Conservation (phyloP, 1,140 invertebrate species). For the Neotoxoptera formosana region DNA sequence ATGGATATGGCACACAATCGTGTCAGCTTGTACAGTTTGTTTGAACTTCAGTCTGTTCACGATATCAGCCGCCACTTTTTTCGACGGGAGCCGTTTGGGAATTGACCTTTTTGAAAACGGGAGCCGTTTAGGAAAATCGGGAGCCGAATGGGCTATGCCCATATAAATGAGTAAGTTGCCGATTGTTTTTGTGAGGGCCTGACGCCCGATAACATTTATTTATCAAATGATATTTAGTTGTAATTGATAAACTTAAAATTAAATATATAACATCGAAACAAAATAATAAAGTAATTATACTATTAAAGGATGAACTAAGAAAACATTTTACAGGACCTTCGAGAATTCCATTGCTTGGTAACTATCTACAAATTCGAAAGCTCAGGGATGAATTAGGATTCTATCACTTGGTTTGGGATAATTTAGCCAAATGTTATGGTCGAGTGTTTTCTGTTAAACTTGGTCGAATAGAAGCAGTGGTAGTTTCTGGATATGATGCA, state of each 20-base stretch:
- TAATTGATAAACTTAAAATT: background rate
- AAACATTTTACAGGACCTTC: conserved; percentile 63
- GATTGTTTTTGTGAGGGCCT: background rate
- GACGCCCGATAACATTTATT: background rate
- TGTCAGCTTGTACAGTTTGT: too few species aligned
- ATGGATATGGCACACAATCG: too few species aligned
- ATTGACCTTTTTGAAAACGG: too few species aligned
- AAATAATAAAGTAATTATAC: background rate
- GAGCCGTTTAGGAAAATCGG: too few species aligned
- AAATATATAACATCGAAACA: background rate
- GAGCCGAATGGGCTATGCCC: too few species aligned
- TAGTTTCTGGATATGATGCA: conserved; percentile 70
- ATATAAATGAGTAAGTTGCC: too few species aligned
- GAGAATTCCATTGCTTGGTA: conserved; percentile 66
- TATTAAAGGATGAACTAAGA: background rate
- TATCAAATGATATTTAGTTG: background rate
- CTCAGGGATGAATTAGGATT: conserved; percentile 63
- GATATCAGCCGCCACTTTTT: too few species aligned
- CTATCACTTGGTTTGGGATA: conserved; percentile 63
- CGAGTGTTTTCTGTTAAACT: conserved; percentile 67
- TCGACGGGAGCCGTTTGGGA: too few species aligned
- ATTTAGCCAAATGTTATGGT: conserved; percentile 64
- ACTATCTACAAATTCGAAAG: conserved; percentile 62
- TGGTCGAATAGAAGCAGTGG: conserved; percentile 69
- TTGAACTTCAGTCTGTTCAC: too few species aligned